Percentiles rank a stretch among this genome's conserved stretches.
phyloP scores from a whole-genome alignment of 2,888 invertebrate genomes.

The Latheticus oryzae region DNA sequence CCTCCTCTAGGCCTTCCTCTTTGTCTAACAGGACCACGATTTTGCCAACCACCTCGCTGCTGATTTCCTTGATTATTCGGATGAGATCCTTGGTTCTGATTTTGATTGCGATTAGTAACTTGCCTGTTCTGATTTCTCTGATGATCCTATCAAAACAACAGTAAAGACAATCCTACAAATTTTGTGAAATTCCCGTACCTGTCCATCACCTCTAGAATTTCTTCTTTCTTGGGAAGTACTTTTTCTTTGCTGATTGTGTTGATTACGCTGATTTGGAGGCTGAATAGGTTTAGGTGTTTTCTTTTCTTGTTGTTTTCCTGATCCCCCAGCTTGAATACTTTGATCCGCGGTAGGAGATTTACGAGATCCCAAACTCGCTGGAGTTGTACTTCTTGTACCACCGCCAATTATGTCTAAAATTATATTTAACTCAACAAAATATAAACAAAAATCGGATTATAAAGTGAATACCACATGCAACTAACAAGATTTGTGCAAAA shows the following conservation, averaged over 20 bases:
- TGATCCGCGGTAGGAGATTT: constrained; percentile 91
- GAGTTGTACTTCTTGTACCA: constrained; percentile 35
- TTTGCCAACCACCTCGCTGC: constrained; percentile 45
- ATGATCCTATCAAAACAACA: no score
- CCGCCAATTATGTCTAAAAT: constrained; percentile 38
- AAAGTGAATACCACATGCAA: no score
- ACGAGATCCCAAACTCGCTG: constrained; percentile 75
- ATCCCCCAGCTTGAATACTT: constrained; percentile 76
- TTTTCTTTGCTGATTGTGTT: constrained; percentile 55
- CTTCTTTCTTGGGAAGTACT: constrained; percentile 55
- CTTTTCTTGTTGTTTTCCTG: constrained; percentile 64
- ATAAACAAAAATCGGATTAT: no score
- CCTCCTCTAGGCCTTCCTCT: constrained; percentile 48
- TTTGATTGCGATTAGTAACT: constrained; percentile 33
- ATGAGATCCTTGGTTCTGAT: constrained; percentile 37
- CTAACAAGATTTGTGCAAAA: no score
- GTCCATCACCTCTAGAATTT: constrained; percentile 55
- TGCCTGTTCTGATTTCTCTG: constrained; percentile 48
- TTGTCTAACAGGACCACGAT: constrained; percentile 49
- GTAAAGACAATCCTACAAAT: no score
- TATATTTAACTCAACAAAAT: no score
- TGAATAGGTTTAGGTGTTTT: constrained; percentile 61
- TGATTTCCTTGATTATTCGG: constrained; percentile 50
- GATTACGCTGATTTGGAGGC: constrained; percentile 61
- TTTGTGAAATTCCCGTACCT: no score